Conservation (phyloP, 2,797 vertebrate genomes). For the Pseudochirops corinnae region DNA sequence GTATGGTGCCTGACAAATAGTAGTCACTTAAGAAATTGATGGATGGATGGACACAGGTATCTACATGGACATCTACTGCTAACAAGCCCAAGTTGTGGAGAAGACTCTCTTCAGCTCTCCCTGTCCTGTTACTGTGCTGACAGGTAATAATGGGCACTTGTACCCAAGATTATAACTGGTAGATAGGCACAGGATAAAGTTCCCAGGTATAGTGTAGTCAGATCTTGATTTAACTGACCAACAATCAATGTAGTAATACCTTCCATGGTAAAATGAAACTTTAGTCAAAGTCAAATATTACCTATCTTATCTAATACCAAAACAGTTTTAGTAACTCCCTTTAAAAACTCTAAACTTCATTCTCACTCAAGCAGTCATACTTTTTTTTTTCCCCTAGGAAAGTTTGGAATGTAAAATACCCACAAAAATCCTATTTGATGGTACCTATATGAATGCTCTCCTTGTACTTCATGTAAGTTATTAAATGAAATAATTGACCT, state of each 20-base stretch:
- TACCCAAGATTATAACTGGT: not conserved
- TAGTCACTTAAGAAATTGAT: not conserved
- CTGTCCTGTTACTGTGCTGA: not conserved
- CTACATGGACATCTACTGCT: not conserved
- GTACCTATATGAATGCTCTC: slow-evolving; percentile 65
- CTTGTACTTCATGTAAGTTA: slow-evolving; percentile 77
- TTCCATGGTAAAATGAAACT: slow-evolving; percentile 43
- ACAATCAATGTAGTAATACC: slow-evolving; percentile 62
- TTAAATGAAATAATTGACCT: slow-evolving; percentile 76
- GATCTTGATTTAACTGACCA: slow-evolving; percentile 19
- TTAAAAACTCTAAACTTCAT: slow-evolving; percentile 36
- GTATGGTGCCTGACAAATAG: not conserved
- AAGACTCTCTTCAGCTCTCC: not conserved
- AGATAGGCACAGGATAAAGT: not conserved
- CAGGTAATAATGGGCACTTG: not conserved
- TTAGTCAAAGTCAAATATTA: slow-evolving; percentile 42
- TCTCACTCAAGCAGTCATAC: slow-evolving; percentile 50
- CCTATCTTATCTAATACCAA: slow-evolving; percentile 56
- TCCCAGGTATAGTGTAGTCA: not conserved
- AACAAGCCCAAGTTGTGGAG: not conserved
- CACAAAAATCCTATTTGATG: slow-evolving; percentile 64
- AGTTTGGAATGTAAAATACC: slow-evolving; percentile 74
- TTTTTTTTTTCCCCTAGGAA: slow-evolving; percentile 60
- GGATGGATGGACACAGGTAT: not conserved
- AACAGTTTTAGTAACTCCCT: slow-evolving; percentile 59